Conservation (phyloP, 2,888 invertebrate species). For the Caenorhabditis japonica region DNA sequence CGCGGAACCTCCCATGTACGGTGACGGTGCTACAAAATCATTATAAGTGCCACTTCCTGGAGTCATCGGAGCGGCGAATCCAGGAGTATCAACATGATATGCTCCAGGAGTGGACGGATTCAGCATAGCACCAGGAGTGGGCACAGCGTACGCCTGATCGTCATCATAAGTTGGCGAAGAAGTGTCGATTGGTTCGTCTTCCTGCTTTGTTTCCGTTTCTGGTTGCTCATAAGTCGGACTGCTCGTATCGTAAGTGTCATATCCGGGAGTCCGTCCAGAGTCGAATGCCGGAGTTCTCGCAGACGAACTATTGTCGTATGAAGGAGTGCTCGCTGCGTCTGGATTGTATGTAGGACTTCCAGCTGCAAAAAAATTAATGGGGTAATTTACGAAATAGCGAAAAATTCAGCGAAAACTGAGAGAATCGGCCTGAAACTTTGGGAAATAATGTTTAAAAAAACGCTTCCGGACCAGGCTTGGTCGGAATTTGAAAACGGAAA, state of each 20-base stretch:
- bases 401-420: too few species aligned
- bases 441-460: too few species aligned
- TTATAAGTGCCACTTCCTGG: conserved; percentile 58
- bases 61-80: conserved; percentile 65
- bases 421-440: too few species aligned
- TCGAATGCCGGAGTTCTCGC: conserved; percentile 33
- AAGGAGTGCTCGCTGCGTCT: not conserved
- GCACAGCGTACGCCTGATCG: conserved; percentile 58
- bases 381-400: too few species aligned
- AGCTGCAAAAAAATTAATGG: conserved; percentile 10
- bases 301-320: conserved; percentile 13
- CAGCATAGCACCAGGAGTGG: conserved; percentile 64
- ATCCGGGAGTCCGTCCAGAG: conserved; percentile 25
- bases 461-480: too few species aligned
- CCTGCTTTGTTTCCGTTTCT: conserved; percentile 8
- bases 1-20: conserved; percentile 32
- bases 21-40: conserved; percentile 66
- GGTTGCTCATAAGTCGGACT: conserved; percentile 45
- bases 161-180: conserved; percentile 61
- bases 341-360: conserved; percentile 16
- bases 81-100: conserved; percentile 42
- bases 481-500: too few species aligned
- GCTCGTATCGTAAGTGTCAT: conserved; percentile 11
- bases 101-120: conserved; percentile 62
- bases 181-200: conserved; percentile 29